Percentiles rank a stretch among this genome's conserved stretches.
Conservation (phyloP, 1,140 invertebrate genomes). For the Homalodisca vitripennis region DNA sequence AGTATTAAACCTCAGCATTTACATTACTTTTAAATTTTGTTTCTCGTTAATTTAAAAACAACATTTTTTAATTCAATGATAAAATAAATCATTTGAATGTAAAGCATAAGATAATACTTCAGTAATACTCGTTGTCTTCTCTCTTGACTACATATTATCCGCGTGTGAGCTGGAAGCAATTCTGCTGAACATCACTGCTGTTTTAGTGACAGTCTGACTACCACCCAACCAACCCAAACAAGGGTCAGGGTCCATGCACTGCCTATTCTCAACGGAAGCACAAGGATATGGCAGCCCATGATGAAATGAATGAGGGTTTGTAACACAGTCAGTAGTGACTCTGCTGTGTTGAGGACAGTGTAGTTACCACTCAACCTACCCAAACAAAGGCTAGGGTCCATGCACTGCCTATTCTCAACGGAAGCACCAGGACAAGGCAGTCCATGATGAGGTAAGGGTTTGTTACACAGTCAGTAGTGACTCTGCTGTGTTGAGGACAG, state of each 20-base stretch:
- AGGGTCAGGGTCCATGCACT: not conserved
- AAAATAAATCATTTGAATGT: no score
- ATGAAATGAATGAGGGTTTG: not conserved
- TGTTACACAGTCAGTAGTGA: not conserved
- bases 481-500: not conserved
- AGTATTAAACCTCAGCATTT: no score
- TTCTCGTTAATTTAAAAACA: no score
- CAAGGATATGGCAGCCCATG: not conserved
- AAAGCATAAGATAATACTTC: no score
- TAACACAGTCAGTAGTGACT: not conserved
- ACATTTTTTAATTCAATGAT: no score
- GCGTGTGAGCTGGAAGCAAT: not conserved
- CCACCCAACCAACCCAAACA: not conserved
- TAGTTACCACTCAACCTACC: no score
- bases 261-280: not conserved
- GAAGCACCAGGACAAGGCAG: not conserved
- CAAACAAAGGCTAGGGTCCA: not conserved
- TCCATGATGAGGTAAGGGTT: not conserved
- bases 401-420: not conserved
- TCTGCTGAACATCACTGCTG: not conserved
- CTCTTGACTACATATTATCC: no score
- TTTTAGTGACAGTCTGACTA: not conserved
- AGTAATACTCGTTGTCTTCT: no score
- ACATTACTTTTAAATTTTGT: no score
- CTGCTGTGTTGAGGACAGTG: not conserved